These are phyloP conservation scores for Portunus trituberculatus DNA, from an alignment of 1,140 invertebrate species.

Conservation along the genomic window DNA sequence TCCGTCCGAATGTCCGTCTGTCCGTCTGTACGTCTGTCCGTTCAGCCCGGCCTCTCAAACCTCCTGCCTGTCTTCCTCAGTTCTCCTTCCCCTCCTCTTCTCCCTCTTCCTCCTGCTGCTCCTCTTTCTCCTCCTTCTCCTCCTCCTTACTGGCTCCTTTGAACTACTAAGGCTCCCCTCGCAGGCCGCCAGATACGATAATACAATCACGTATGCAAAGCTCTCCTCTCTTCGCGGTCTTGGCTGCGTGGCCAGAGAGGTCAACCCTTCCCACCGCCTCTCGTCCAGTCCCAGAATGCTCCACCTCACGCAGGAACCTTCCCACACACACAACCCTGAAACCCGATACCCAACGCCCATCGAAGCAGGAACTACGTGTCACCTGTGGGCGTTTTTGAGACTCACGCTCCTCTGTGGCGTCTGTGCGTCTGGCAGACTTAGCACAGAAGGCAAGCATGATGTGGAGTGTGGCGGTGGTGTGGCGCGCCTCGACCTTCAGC, in stretches of 20 bases:
- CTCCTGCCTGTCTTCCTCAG: not conserved
- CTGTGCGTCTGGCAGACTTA: not conserved
- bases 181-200: constrained; percentile 61
- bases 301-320: not conserved
- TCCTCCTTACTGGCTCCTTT: constrained; percentile 49
- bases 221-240: constrained; percentile 70
- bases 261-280: constrained; percentile 24
- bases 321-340: not conserved
- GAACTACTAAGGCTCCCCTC: constrained; percentile 57
- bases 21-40: not conserved
- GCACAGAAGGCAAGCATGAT: not conserved
- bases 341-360: not conserved
- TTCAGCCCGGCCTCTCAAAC: not conserved
- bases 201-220: constrained; percentile 72
- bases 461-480: not conserved
- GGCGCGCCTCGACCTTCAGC: not conserved
- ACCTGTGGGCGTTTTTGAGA: not conserved
- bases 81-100: not conserved
- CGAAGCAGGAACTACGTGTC: not conserved
- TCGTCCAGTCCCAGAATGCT: constrained; percentile 38
- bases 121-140: not conserved
- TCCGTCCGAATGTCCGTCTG: too few relatives aligned
- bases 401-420: not conserved
- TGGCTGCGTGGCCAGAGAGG: constrained; percentile 31
- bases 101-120: not conserved